phyloP scores from a whole-genome alignment of 2,888 invertebrate species.

The Lasioglossum pauxillum region DNA sequence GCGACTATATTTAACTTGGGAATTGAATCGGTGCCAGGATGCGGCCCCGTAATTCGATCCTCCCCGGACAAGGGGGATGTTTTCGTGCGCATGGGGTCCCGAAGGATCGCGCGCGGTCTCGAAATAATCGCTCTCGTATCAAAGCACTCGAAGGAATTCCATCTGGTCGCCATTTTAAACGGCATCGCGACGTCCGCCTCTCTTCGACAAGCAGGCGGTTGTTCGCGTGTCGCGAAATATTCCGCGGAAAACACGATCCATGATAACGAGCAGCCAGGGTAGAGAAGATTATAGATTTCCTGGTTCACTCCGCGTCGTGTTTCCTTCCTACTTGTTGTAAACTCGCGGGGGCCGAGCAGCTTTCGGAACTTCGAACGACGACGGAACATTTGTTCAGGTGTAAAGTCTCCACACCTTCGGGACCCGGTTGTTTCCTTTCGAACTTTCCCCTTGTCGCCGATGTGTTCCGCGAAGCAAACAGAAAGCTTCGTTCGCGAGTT shows the following conservation, averaged over 20 bases:
- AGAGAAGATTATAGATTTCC: constrained; percentile 56
- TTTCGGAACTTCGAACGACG: constrained; percentile 1
- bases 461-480: not conserved
- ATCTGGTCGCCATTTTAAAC: constrained; percentile 36
- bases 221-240: constrained; percentile 54
- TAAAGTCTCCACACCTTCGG: not conserved
- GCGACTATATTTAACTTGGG: constrained; percentile 73
- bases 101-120: constrained; percentile 48
- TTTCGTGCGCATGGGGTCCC: constrained; percentile 47
- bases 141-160: constrained; percentile 46
- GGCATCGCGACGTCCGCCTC: not conserved
- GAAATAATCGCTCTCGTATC: constrained; percentile 53
- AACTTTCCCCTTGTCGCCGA: not conserved
- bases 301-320: constrained; percentile 39
- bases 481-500: not conserved
- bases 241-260: constrained; percentile 35
- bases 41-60: constrained; percentile 76
- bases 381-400: not conserved
- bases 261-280: constrained; percentile 31
- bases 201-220: not conserved
- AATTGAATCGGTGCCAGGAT: constrained; percentile 74
- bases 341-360: not conserved
- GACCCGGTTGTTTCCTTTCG: not conserved
- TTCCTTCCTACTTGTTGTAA: constrained; percentile 23
- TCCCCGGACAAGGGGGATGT: constrained; percentile 56